Evolutionary conservation across 2,888 invertebrate genomes (phyloP).

Genomic region (Danaus chrysippus): DNA sequence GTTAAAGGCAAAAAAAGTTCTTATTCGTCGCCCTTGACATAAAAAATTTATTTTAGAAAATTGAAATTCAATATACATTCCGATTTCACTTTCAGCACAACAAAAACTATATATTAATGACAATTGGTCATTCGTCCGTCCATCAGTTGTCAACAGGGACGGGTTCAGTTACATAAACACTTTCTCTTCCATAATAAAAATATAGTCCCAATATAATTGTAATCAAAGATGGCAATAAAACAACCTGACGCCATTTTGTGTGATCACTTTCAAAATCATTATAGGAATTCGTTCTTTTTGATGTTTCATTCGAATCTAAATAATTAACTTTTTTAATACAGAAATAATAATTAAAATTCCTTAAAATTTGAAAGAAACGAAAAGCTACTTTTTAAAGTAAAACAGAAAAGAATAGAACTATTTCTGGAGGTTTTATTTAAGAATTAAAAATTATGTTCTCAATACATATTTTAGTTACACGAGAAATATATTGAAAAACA

Average conservation of each 20-base stretch:
- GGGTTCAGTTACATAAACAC: conserved; percentile 23
- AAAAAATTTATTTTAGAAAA: neutral
- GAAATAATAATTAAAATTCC: no score
- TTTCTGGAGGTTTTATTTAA: no score
- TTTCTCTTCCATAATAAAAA: conserved; percentile 32
- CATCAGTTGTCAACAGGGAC: neutral
- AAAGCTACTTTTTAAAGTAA: no score
- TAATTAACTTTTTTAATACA: no score
- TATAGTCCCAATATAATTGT: conserved; percentile 19
- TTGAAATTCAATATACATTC: neutral
- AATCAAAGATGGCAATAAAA: conserved; percentile 17
- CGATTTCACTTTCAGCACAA: conserved; percentile 4
- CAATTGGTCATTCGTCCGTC: neutral
- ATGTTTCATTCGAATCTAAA: no score
- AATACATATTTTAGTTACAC: no score
- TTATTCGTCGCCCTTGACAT: conserved; percentile 1
- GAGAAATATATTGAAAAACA: no score
- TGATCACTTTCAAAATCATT: conserved; percentile 10
- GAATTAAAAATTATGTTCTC: no score
- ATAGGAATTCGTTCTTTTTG: no score
- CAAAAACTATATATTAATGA: neutral
- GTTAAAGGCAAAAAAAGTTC: neutral
- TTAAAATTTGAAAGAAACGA: no score
- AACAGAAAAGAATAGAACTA: no score
- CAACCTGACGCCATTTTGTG: conserved; percentile 13